A percentile compares a stretch with the other conserved stretches of the same genome.
These are phyloP conservation scores for Craterocephalus amniculus DNA, from an alignment of 2,797 vertebrate species.

Conservation along the genomic window DNA sequence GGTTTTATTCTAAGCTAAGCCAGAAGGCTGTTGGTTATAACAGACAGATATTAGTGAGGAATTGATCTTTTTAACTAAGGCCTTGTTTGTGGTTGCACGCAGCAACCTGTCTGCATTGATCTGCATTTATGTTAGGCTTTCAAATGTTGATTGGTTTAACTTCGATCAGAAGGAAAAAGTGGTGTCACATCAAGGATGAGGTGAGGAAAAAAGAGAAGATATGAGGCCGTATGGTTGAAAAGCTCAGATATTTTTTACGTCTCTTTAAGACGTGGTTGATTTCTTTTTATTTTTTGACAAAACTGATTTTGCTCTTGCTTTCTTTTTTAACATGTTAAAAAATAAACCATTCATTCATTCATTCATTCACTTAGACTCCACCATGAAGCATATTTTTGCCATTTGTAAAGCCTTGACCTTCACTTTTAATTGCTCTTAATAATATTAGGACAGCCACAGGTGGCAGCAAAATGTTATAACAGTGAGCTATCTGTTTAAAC, in stretches of 20 bases:
- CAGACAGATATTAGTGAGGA: not conserved
- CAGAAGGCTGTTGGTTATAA: not conserved
- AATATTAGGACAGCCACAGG: not conserved
- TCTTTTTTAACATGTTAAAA: too few species aligned
- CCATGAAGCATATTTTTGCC: too few species aligned
- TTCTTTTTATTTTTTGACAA: too few species aligned
- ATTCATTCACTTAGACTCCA: too few species aligned
- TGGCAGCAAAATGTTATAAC: too few species aligned
- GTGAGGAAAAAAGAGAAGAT: not conserved
- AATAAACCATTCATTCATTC: too few species aligned
- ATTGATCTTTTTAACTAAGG: not conserved
- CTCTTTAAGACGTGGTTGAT: too few species aligned
- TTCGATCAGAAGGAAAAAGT: not conserved
- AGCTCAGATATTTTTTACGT: not conserved
- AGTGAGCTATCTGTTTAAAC: not conserved
- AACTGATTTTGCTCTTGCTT: too few species aligned
- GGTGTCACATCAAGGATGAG: not conserved
- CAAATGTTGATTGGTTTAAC: not conserved
- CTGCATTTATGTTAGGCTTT: not conserved
- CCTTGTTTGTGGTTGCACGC: not conserved
- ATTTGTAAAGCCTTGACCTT: too few species aligned
- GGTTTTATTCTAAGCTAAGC: constrained; percentile 1
- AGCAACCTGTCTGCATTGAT: too few species aligned
- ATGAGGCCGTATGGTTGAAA: not conserved
- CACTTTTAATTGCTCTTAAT: too few species aligned